These are phyloP conservation scores for Miltochrista miniata DNA, from an alignment of 2,888 invertebrate genomes.

Conservation along the genomic window DNA sequence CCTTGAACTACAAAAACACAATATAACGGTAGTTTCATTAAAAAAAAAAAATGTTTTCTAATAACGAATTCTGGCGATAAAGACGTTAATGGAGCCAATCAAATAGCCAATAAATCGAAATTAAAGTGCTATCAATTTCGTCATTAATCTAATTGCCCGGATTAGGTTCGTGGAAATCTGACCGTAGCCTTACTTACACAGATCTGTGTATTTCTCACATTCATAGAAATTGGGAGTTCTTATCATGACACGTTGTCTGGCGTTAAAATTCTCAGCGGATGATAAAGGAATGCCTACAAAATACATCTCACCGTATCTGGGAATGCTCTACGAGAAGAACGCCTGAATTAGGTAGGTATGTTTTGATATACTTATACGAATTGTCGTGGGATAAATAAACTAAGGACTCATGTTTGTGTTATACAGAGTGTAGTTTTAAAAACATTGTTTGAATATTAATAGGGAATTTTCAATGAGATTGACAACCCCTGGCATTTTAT, in stretches of 20 bases:
- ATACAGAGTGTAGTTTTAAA: no score
- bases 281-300: slow-evolving; percentile 60
- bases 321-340: slow-evolving; percentile 20
- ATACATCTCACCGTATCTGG: slow-evolving; percentile 45
- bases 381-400: no score
- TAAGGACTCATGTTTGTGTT: no score
- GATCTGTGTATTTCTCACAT: slow-evolving; percentile 21
- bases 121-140: neutral
- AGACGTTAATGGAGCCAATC: slow-evolving; percentile 1
- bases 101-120: slow-evolving; percentile 1
- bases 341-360: neutral
- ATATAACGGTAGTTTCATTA: no score
- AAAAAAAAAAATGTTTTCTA: no score
- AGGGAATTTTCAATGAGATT: no score
- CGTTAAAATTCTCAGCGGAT: slow-evolving; percentile 50
- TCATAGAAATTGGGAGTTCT: slow-evolving; percentile 37
- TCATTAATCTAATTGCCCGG: slow-evolving; percentile 11
- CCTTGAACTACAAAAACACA: no score
- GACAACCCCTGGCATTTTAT: no score
- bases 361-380: neutral
- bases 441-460: no score
- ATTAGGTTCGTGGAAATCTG: slow-evolving; percentile 14
- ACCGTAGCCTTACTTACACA: slow-evolving; percentile 7
- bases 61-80: neutral
- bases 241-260: slow-evolving; percentile 49